Evolutionary conservation across 2,797 vertebrate species (phyloP).

Genomic region (Sebastes ruberrimus): DNA sequence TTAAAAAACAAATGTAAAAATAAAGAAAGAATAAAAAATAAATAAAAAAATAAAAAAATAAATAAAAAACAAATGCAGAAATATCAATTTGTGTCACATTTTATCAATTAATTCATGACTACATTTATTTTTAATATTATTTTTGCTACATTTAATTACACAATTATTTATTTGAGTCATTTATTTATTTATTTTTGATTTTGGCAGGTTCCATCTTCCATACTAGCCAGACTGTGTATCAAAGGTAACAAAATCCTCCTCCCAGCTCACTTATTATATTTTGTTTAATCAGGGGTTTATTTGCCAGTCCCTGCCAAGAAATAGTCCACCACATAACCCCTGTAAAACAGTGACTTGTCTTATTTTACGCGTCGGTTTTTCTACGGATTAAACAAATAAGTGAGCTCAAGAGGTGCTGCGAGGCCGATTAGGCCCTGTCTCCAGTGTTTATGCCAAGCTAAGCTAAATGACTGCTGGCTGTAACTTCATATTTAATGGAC

Average conservation of each 20-base stretch:
- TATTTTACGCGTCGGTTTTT: background rate
- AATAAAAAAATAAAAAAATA: no score
- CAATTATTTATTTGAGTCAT: no score
- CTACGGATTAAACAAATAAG: background rate
- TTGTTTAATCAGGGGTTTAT: background rate
- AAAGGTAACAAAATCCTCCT: background rate
- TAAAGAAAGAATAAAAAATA: no score
- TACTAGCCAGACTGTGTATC: background rate
- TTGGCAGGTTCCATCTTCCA: no score
- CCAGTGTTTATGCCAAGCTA: background rate
- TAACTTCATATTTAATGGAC: background rate
- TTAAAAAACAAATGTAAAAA: no score
- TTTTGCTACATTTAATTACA: no score
- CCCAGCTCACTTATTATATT: background rate
- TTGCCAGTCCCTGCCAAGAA: background rate
- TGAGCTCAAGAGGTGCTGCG: background rate
- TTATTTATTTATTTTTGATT: no score
- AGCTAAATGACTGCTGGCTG: background rate
- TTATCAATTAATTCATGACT: no score
- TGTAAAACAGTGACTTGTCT: background rate
- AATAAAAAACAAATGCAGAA: no score
- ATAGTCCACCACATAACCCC: no score
- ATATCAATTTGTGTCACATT: no score
- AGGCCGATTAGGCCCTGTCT: background rate
- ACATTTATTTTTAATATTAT: no score